Evolutionary conservation across 2,113 vertebrate genomes (phyloP), one percentile per base, ranked within the genome.

Genomic region (Microcebus ravelobensis): DNA sequence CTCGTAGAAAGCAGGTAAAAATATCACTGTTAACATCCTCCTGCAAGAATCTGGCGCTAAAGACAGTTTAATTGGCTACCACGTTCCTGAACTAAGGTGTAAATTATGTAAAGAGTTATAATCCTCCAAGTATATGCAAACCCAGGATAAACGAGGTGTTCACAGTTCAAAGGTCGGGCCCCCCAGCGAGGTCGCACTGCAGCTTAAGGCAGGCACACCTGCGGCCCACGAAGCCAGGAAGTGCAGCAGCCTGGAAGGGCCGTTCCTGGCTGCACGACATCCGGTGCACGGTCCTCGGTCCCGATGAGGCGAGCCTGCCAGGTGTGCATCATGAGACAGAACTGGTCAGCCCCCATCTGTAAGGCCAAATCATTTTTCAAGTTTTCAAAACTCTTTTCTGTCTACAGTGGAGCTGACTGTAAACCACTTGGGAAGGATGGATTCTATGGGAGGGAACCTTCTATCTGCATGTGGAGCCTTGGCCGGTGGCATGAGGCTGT

Each of bases 61-160:
- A 80, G 90, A 88, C 76, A 86, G 48, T 71, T 87, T 92, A 95
- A 96, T 86, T 95, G 84, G 91, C 94, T 79, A 39, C 48, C 21
- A 50, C 61, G 20, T 65, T 71, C 39, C 50, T 71, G 65, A 92
- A 87, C 87, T 68, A 79, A 96, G 77, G 65, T 90, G 87, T 39
- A 92, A 95, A 90, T 87, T 96, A 50, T n/a, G 29, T 83, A 90
- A 92, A 87, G 18, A 87, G 71, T 76, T 80, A 67, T 23, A 86
- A 59, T 83, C 6, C 31, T 92, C 57, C 21, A 71, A 94, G 21
- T 45, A 18, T 39, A 42, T 21, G 63, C n/a, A 92, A 93, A 20
- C 27, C 55, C 29, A 29, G 9, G 74, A 17, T 57, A 89, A 87
- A 65, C 14, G 27, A 61, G 45, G 20, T 13, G 27, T 2, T 91